Percentiles rank a stretch among this genome's conserved stretches.
These are phyloP conservation scores for Nymphalis urticae DNA, from an alignment of 2,888 invertebrate genomes.

Conservation along the genomic window DNA sequence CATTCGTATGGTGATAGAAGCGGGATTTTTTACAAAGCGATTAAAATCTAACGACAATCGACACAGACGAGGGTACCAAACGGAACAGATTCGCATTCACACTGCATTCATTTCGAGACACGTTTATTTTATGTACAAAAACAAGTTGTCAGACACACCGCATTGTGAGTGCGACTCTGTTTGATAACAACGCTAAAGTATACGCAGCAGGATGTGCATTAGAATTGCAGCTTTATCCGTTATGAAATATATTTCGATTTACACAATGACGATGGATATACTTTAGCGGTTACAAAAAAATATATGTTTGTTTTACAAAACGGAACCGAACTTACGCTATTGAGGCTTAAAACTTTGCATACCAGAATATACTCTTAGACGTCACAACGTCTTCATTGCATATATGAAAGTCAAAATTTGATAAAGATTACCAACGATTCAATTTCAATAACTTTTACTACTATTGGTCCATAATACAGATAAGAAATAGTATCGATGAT, in stretches of 20 bases:
- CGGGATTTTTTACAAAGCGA: slow-evolving; percentile 55
- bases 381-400: background rate
- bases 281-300: slow-evolving; percentile 12
- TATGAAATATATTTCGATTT: background rate
- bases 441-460: slow-evolving; percentile 12
- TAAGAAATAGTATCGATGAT: slow-evolving; percentile 22
- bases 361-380: slow-evolving; percentile 4
- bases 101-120: slow-evolving; percentile 51
- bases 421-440: slow-evolving; percentile 8
- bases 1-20: slow-evolving; percentile 46
- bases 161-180: slow-evolving; percentile 48
- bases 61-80: slow-evolving; percentile 53
- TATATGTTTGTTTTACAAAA: slow-evolving; percentile 18
- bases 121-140: slow-evolving; percentile 62
- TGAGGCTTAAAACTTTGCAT: slow-evolving; percentile 35
- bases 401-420: slow-evolving; percentile 5
- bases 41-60: slow-evolving; percentile 52
- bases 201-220: slow-evolving; percentile 7
- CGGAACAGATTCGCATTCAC: slow-evolving; percentile 51
- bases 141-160: slow-evolving; percentile 53
- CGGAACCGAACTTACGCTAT: slow-evolving; percentile 29
- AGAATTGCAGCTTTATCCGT: slow-evolving; percentile 11
- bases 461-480: slow-evolving; percentile 32
- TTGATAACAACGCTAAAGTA: slow-evolving; percentile 42
- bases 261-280: slow-evolving; percentile 17